phyloP scores from a whole-genome alignment of 2,888 invertebrate species.

The Anaspis maculata region DNA sequence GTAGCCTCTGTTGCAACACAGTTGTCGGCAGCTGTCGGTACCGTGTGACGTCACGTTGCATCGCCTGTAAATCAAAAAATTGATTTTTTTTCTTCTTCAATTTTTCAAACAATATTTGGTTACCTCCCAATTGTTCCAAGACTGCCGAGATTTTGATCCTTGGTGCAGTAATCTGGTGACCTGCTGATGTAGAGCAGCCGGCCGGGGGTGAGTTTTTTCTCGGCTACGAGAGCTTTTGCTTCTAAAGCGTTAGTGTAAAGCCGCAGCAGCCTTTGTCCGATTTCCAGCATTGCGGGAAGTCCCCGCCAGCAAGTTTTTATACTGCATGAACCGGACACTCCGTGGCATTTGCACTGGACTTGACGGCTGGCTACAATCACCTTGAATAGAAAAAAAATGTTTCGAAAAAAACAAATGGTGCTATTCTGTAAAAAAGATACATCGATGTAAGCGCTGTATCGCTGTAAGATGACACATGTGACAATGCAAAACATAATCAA shows the following conservation, averaged over 20 bases:
- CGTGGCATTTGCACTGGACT: constrained; percentile 74
- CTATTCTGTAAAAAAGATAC: too few species aligned
- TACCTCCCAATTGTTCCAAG: constrained; percentile 72
- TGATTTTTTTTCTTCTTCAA: background rate
- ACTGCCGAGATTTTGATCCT: constrained; percentile 64
- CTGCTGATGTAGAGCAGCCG: constrained; percentile 68
- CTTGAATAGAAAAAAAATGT: constrained; percentile 37
- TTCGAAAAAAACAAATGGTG: background rate
- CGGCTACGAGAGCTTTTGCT: constrained; percentile 23
- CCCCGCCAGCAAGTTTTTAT: constrained; percentile 77
- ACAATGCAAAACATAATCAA: too few species aligned
- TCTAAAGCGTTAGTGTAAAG: constrained; percentile 51
- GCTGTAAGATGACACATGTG: too few species aligned
- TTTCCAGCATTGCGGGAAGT: constrained; percentile 50
- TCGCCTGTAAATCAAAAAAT: constrained; percentile 45
- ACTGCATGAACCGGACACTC: constrained; percentile 75
- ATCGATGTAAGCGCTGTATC: too few species aligned
- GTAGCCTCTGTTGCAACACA: constrained; percentile 80
- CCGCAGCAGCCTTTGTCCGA: constrained; percentile 50
- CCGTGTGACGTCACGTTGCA: constrained; percentile 62
- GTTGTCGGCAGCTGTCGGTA: constrained; percentile 66
- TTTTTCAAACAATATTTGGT: constrained; percentile 9
- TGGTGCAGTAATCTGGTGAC: constrained; percentile 76
- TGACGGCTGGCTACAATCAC: constrained; percentile 53
- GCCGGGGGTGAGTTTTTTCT: constrained; percentile 34